Evolutionary conservation across 1,140 invertebrate genomes (phyloP).

Genomic region (Diprion similis): DNA sequence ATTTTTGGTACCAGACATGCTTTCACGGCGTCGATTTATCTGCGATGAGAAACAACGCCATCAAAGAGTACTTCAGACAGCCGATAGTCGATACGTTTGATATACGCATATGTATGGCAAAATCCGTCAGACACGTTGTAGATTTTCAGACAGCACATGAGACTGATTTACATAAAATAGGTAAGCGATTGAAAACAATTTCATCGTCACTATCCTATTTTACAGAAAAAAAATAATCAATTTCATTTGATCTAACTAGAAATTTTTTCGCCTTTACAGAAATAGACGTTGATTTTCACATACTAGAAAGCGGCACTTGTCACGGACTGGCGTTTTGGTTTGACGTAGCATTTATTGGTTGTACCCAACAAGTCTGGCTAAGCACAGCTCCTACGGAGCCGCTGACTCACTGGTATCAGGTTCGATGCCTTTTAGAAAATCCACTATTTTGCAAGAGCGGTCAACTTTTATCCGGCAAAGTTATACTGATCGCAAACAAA

Average conservation of each 20-base stretch:
- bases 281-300: slow-evolving; percentile 93
- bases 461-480: slow-evolving; percentile 87
- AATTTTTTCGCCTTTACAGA: slow-evolving; percentile 61
- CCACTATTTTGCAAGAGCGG: slow-evolving; percentile 96
- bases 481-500: slow-evolving; percentile 91
- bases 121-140: slow-evolving; percentile 93
- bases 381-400: slow-evolving; percentile 98
- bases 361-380: slow-evolving; percentile 90
- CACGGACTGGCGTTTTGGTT: slow-evolving; percentile 99
- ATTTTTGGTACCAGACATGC: slow-evolving; percentile 98
- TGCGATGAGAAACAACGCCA: slow-evolving; percentile 86
- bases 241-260: not conserved
- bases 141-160: slow-evolving; percentile 95
- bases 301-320: slow-evolving; percentile 92
- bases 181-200: slow-evolving; percentile 50
- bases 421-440: slow-evolving; percentile 92
- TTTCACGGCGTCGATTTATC: slow-evolving; percentile 98
- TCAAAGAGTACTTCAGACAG: slow-evolving; percentile 98
- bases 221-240: not conserved
- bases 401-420: slow-evolving; percentile 99
- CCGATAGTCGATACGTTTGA: slow-evolving; percentile 99
- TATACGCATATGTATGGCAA: slow-evolving; percentile 95
- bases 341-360: slow-evolving; percentile 98
- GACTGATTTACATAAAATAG: slow-evolving; percentile 93
- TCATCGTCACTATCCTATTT: not conserved